Base-by-base conservation (phyloP, 2,797 vertebrate genomes). In the Acomys russatus region DNA sequence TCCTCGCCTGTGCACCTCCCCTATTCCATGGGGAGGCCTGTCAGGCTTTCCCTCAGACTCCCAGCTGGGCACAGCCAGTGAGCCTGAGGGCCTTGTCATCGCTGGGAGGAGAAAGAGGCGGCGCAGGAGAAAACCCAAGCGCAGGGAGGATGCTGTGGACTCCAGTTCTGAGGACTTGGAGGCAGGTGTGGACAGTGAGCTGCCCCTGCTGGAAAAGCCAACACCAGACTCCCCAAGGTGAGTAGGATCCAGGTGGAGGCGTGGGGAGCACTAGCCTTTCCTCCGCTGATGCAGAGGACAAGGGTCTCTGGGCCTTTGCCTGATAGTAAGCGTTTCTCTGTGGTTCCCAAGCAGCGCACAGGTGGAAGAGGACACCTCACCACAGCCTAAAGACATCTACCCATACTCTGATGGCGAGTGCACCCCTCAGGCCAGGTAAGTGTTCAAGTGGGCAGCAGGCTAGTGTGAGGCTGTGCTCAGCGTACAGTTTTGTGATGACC, bases 331-430 rank as follows among this genome's bases (percentile, higher is more conserved):
- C 96, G 84, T 82, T 93, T 89, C 78, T 56, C 25, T 35, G 64
- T 91, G 70, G 28, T 56, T n/a, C 59, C 44, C 71, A 94, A 92
- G 89, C 99, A 99, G 0, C 84, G 98, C 61, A 86, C 98, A 96
- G 2, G 77, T 10, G 70, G 98, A 98, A 94, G 98, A 97, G 88
- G 20, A 51, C 0, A 68, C 63, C 3, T 80, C 44, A 0, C 30
- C 80, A 0, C 98, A 98, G 90, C 88, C 95, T n/a, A 98, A 94
- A 94, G 99, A 99, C 28, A 79, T 96, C 80, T 97, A 98, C 77
- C 98, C 99, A 2, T 98, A 98, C 97, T 99, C 99, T 0, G 99
- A 99, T 0, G 99, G 99, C 96, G 99, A 99, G 91, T 98, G 98
- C 83, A 94, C 98, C 0, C 97, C 97, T 1, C 77, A 25, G 20